Percentiles rank a stretch among this genome's conserved stretches.
Conservation (phyloP, 2,113 vertebrate genomes). For the Paraplagusia blochii region DNA sequence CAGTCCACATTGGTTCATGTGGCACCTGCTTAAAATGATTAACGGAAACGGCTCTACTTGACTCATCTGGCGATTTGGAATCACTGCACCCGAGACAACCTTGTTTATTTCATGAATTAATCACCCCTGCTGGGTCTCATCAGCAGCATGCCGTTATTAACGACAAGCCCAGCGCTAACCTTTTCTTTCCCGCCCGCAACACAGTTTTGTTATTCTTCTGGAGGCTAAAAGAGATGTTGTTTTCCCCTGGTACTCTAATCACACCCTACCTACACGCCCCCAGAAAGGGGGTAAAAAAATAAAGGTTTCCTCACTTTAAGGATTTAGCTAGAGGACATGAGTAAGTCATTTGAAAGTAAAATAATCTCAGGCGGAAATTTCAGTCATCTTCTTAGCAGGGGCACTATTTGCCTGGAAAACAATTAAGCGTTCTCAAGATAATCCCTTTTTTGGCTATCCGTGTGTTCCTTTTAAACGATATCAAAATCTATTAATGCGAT, state of each 20-base stretch:
- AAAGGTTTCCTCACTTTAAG: constrained; percentile 54
- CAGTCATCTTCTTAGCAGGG: constrained; percentile 57
- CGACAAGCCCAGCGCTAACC: constrained; percentile 60
- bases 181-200: constrained; percentile 56
- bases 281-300: constrained; percentile 37
- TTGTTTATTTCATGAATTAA: constrained; percentile 62
- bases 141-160: constrained; percentile 49
- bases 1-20: not conserved
- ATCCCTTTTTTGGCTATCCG: constrained; percentile 30
- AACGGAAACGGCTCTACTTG: constrained; percentile 44
- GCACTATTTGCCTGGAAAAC: constrained; percentile 66
- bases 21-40: constrained; percentile 60
- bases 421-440: constrained; percentile 67
- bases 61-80: constrained; percentile 56
- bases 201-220: constrained; percentile 51
- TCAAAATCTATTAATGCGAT: constrained; percentile 44
- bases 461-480: constrained; percentile 31
- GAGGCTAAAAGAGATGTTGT: constrained; percentile 56
- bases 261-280: not conserved
- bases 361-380: constrained; percentile 68
- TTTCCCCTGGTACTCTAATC: constrained; percentile 57
- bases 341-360: constrained; percentile 71
- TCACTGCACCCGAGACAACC: constrained; percentile 48
- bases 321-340: constrained; percentile 63
- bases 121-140: constrained; percentile 58